phyloP scores from a whole-genome alignment of 1,140 invertebrate species.

The Tetramorium simillimum region DNA sequence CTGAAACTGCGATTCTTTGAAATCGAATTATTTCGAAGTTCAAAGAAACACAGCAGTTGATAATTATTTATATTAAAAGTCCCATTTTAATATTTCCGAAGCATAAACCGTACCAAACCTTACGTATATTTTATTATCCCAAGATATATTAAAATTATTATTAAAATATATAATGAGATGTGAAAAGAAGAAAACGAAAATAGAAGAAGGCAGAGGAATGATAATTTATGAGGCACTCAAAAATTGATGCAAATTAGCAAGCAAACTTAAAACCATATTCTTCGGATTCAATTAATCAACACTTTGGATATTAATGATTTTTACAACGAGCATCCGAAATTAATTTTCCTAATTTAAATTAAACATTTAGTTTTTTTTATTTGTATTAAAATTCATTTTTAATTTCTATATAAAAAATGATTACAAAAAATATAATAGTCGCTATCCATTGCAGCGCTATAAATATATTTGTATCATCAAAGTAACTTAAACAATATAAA shows the following conservation, averaged over 20 bases:
- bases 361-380: background rate
- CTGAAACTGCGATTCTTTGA: background rate
- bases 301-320: background rate
- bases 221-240: background rate
- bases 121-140: slow-evolving; percentile 6
- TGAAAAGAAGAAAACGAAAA: background rate
- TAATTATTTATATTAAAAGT: slow-evolving; percentile 38
- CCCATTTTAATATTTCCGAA: slow-evolving; percentile 4
- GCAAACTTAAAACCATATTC: slow-evolving; percentile 36
- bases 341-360: background rate
- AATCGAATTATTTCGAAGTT: background rate
- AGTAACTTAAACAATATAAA: background rate
- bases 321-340: background rate
- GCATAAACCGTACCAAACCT: background rate
- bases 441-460: background rate
- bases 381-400: background rate
- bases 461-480: background rate
- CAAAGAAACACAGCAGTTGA: background rate
- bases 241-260: slow-evolving; percentile 4
- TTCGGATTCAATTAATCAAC: slow-evolving; percentile 32
- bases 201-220: background rate
- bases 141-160: slow-evolving; percentile 7
- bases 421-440: slow-evolving; percentile 16
- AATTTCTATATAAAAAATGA: background rate
- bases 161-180: slow-evolving; percentile 2